Evolutionary conservation across 2,888 invertebrate species (phyloP), one percentile per base, ranked within the genome.

Genomic region (Drosophila mimica): DNA sequence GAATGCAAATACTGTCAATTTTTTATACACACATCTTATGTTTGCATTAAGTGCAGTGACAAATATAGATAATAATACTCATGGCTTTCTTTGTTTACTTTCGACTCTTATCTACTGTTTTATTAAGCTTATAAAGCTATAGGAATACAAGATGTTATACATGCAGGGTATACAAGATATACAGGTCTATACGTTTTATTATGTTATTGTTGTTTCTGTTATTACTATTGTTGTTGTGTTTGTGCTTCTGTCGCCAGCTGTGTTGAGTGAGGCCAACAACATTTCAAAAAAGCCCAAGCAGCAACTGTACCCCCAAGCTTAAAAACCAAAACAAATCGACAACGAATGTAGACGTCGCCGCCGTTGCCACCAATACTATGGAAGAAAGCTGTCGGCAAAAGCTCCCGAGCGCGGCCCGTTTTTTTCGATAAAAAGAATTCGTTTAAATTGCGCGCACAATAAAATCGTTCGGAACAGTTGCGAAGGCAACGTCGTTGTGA

Each of bases 361-460:
- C 48, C 40, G 64, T 56, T 30, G 31, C 17, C 62, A 81, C 81
- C 58, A 60, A 82, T 67, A 86, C 78, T 56, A 56, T 30, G 28
- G 73, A 70, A 58, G 70, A 71, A 67, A 69, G 68, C 70, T 49
- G 72, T 63, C 75, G 56, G 69, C 56, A 70, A 86, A 85, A 88
- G 88, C 88, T 87, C 71, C n/a, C 56, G 56, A 30, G 43, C 83
- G 58, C 43, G 63, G 59, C 74, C 74, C 61, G 73, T 73, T 73
- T 82, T 79, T 79, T 79, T 79, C 88, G 86, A 87, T 88, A 87
- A 88, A 83, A 87, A 88, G 86, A 88, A 82, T 83, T 82, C 86
- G 86, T 76, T 87, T 86, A 88, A 87, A 88, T 86, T 87, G 86
- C 87, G 77, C 87, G 81, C 83, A 87, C 83, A 79, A 72, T 76